Percentiles rank a stretch among this genome's conserved stretches.
These are phyloP conservation scores for Rhipidura dahli DNA, from an alignment of 2,113 vertebrate species.

Conservation along the genomic window DNA sequence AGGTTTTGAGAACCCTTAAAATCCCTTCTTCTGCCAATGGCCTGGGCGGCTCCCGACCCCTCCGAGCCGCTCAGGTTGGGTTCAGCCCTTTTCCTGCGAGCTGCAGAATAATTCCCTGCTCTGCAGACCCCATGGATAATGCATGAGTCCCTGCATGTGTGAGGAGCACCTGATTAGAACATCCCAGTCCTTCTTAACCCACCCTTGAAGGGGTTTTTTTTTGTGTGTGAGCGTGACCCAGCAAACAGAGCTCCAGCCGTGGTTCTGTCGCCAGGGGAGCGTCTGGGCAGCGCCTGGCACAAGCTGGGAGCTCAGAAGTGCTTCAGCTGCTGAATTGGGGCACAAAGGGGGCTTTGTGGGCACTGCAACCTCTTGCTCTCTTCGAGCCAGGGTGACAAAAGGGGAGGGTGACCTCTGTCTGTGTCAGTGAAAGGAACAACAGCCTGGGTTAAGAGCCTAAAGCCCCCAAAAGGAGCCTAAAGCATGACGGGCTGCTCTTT, in stretches of 20 bases:
- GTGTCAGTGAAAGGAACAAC: conserved; percentile 2
- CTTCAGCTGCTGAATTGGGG: neutral
- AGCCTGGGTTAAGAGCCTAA: conserved; percentile 51
- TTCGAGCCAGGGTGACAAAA: neutral
- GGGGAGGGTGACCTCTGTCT: conserved; percentile 37
- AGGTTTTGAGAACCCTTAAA: neutral
- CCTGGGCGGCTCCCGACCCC: neutral
- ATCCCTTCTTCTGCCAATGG: neutral
- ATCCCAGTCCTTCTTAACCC: neutral
- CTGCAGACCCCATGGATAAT: neutral
- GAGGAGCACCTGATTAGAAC: conserved; percentile 7
- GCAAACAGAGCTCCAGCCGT: neutral
- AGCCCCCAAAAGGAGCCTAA: neutral
- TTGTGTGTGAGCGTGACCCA: neutral
- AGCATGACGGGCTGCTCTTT: neutral
- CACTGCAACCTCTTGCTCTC: neutral
- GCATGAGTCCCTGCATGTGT: neutral
- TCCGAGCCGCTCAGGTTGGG: neutral
- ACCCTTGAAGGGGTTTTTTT: neutral
- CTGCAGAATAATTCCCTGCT: neutral
- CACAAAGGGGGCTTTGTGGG: conserved; percentile 30
- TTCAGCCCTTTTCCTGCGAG: neutral
- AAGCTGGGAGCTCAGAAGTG: neutral
- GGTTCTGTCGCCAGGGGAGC: neutral
- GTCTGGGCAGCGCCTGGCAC: neutral